phyloP scores from a whole-genome alignment of 30 jellyfish, hydroid and myxozoan genomes.

The Hydractinia symbiolongicarpus region DNA sequence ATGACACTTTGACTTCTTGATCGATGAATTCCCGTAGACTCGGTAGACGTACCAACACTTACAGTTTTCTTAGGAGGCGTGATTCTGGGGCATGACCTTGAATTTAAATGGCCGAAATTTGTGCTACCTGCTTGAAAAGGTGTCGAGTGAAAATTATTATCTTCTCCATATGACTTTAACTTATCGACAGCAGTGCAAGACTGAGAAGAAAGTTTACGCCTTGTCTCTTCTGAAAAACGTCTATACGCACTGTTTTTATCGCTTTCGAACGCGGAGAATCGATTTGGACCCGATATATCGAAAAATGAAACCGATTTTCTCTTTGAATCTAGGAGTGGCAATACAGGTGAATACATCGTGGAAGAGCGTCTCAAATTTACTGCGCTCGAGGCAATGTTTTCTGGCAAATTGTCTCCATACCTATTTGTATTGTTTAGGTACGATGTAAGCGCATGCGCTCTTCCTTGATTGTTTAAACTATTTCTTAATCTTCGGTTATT shows the following conservation, averaged over 20 bases:
- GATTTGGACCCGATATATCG: constrained; percentile 7
- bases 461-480: background rate
- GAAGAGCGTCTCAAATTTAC: background rate
- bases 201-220: background rate
- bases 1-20: constrained; percentile 4
- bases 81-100: too few relatives aligned
- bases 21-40: background rate
- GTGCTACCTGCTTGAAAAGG: too few relatives aligned
- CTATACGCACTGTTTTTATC: constrained; percentile 14
- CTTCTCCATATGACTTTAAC: constrained; percentile 3
- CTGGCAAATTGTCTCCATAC: background rate
- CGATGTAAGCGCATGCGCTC: background rate
- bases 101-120: too few relatives aligned
- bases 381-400: background rate
- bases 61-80: too few relatives aligned
- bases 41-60: too few relatives aligned
- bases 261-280: background rate
- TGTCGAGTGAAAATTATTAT: too few relatives aligned
- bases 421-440: background rate
- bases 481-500: background rate
- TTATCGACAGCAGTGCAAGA: constrained; percentile 19
- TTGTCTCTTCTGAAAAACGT: background rate
- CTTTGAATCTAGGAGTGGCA: background rate
- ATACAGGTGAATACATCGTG: background rate
- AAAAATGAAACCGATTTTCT: constrained; percentile 19